Base-by-base conservation (phyloP, 2,797 vertebrate genomes). In the Benthosema pterotum region DNA sequence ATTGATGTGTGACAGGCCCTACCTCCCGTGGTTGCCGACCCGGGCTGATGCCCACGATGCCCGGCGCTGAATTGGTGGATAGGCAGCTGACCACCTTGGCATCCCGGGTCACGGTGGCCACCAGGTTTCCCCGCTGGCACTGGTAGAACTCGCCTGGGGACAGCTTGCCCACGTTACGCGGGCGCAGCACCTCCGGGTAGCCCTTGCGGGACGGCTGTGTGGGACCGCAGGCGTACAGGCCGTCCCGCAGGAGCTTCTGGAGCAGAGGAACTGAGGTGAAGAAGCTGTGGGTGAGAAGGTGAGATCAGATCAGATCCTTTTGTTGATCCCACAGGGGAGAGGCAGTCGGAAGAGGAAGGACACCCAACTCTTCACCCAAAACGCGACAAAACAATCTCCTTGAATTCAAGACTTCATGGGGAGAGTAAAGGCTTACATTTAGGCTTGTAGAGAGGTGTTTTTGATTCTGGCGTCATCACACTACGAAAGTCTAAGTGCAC, bases 141-240 rank as follows among this genome's bases (percentile, higher is more conserved):
- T 94, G 93, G 77, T 93, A 94, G 80, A 94, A 94, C 84, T 93
- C 92, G 0, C 93, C 93, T 46, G 87, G 90, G 6, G 88, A 85
- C 54, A 93, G 85, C 81, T 93, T 93, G 32, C 93, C 93, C 0
- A 94, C 87, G 1, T 93, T 94, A 3, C 89, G 83, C 0, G 92
- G 92, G 14, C 88, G 90, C 1, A 94, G 92, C 17, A 92, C 88
- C 43, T 92, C 89, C 0, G 94, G 93, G 81, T 94, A 92, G 9
- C 94, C 94, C 46, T 55, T 87, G 32, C 94, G 93, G 1, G 77
- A 79, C 0, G 93, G 86, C 42, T 91, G 91, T 28, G 91, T 92
- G 65, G 94, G 93, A 55, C 92, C 92, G 0, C 94, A 94, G 53
- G 90, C 88, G 3, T 93, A 94, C 8, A 93, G 77, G 15, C 93